phyloP scores from a whole-genome alignment of 1,140 invertebrate species.

The Amyelois transitella region DNA sequence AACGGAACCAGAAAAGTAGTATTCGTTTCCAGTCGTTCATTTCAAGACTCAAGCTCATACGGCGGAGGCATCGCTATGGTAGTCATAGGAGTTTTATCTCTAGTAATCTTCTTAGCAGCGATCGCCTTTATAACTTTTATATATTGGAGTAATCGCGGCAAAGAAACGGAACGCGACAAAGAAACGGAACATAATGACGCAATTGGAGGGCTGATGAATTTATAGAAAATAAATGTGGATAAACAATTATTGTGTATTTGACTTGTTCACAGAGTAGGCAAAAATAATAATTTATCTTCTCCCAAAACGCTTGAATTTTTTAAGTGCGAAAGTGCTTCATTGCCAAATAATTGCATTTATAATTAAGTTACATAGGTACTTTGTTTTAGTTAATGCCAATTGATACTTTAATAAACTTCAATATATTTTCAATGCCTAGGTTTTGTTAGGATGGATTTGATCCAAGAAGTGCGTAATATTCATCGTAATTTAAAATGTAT shows the following conservation, averaged over 20 bases:
- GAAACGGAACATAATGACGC: not conserved
- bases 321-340: not conserved
- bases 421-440: too few species aligned
- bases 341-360: too few species aligned
- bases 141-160: not conserved
- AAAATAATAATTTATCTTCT: too few species aligned
- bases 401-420: too few species aligned
- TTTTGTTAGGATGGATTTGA: too few species aligned
- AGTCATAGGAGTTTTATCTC: not conserved
- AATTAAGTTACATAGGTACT: too few species aligned
- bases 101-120: not conserved
- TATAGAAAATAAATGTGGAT: too few species aligned
- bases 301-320: not conserved
- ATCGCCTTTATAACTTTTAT: not conserved
- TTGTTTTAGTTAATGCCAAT: too few species aligned
- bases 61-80: not conserved
- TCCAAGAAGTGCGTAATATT: too few species aligned
- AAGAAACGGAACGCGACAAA: not conserved
- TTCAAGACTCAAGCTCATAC: not conserved
- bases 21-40: not conserved
- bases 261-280: too few species aligned
- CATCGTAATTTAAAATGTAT: too few species aligned
- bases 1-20: not conserved
- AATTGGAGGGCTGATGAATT: not conserved
- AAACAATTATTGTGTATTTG: too few species aligned